Percentiles rank a stretch among this genome's conserved stretches.
phyloP scores from a whole-genome alignment of 2,888 invertebrate genomes.

The Aphodius sticticus region DNA sequence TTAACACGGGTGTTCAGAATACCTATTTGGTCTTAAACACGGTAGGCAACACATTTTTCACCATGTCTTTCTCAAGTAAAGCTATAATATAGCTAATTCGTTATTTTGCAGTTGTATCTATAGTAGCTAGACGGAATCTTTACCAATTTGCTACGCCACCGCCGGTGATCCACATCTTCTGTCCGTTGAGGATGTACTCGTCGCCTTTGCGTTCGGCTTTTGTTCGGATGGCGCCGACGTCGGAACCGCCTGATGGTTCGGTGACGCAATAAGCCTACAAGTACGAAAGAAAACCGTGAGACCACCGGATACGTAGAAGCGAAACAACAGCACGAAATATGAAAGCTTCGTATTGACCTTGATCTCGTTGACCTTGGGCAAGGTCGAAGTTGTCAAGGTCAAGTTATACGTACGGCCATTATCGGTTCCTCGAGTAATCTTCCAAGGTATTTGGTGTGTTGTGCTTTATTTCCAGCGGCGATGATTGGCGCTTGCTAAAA shows the following conservation, averaged over 20 bases:
- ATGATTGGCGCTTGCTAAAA: conserved; percentile 85
- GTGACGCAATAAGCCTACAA: conserved; percentile 92
- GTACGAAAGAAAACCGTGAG: conserved; percentile 53
- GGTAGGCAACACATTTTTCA: too few species aligned
- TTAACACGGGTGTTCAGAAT: neutral
- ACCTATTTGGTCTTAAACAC: too few species aligned
- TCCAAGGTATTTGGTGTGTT: conserved; percentile 94
- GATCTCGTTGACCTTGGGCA: conserved; percentile 33
- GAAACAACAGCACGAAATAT: neutral
- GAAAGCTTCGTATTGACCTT: conserved; percentile 8
- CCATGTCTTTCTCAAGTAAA: too few species aligned
- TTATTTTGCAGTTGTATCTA: conserved; percentile 72
- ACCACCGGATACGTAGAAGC: neutral
- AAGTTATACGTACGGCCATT: conserved; percentile 76
- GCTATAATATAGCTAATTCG: conserved; percentile 89
- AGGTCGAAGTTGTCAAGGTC: neutral
- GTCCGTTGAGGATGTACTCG: conserved; percentile 90
- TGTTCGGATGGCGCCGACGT: conserved; percentile 91
- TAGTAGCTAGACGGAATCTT: conserved; percentile 55
- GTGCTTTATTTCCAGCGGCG: conserved; percentile 83
- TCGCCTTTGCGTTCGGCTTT: conserved; percentile 94
- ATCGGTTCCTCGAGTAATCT: conserved; percentile 89
- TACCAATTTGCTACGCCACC: conserved; percentile 96
- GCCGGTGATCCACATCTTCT: conserved; percentile 99
- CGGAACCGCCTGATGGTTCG: conserved; percentile 96